Conservation (phyloP, 2,888 invertebrate genomes). For the Sarcophaga subvicina region DNA sequence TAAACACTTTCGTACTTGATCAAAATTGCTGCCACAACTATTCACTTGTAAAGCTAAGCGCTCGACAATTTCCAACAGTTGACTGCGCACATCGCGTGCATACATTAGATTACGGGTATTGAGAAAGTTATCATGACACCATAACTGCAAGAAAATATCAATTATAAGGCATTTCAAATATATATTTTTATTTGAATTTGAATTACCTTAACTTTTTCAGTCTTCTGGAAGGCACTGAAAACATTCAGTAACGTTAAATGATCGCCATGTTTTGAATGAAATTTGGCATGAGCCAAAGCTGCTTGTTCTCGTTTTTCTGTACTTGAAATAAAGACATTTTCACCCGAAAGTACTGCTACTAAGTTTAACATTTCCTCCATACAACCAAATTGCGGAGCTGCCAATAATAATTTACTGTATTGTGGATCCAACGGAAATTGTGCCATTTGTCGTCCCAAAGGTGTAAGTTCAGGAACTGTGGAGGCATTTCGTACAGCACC, state of each 20-base stretch:
- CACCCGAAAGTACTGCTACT: conserved; percentile 93
- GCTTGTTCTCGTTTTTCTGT: conserved; percentile 89
- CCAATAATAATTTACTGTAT: conserved; percentile 92
- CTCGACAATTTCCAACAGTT: conserved; percentile 88
- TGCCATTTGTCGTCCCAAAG: conserved; percentile 92
- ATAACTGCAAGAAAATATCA: conserved; percentile 80
- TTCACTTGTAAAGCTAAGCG: conserved; percentile 84
- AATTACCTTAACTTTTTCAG: conserved; percentile 85
- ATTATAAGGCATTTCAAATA: conserved; percentile 10
- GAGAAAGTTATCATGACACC: conserved; percentile 95
- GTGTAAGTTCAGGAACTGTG: conserved; percentile 86
- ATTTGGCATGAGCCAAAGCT: conserved; percentile 88
- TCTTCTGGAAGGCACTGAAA: conserved; percentile 89
- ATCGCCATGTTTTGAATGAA: conserved; percentile 93
- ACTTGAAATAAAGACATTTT: conserved; percentile 89
- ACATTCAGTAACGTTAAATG: conserved; percentile 95
- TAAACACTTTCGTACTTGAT: conserved; percentile 89
- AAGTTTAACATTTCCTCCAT: conserved; percentile 92
- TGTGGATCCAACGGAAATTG: conserved; percentile 96
- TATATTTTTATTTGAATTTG: neutral
- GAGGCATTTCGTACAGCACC: conserved; percentile 86
- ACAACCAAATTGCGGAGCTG: conserved; percentile 89
- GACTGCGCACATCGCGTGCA: conserved; percentile 90
- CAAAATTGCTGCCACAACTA: conserved; percentile 86
- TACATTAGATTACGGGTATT: conserved; percentile 91